Evolutionary conservation across 2,113 vertebrate genomes (phyloP).

Genomic region (Ptilonorhynchus violaceus): DNA sequence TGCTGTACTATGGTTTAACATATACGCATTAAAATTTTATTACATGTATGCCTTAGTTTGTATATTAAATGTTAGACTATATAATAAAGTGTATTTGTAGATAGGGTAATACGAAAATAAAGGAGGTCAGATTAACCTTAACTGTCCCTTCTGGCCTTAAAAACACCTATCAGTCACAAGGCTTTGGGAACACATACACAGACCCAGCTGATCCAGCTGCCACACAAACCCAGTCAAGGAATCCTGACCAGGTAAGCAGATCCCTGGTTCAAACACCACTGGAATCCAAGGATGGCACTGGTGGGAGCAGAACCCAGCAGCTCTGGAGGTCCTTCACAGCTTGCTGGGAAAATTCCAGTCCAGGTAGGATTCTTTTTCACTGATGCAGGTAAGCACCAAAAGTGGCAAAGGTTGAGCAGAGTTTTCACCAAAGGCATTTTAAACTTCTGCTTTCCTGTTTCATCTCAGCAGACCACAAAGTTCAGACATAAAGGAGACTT

Average conservation of each 20-base stretch:
- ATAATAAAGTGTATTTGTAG: background rate
- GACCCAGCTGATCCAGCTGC: background rate
- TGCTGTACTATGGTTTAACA: background rate
- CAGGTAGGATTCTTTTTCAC: background rate
- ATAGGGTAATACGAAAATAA: background rate
- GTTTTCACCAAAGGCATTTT: background rate
- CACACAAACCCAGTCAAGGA: background rate
- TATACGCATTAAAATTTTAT: background rate
- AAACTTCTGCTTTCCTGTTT: background rate
- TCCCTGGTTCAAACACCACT: accelerated
- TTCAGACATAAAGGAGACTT: background rate
- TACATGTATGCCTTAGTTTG: background rate
- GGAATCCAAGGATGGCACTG: no score
- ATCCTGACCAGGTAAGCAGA: background rate
- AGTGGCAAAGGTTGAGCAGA: background rate
- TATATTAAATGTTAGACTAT: background rate
- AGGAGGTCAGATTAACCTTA: background rate
- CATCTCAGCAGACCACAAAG: background rate
- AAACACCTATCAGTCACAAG: background rate
- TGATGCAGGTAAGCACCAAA: background rate
- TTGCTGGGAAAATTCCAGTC: background rate
- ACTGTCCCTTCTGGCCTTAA: background rate
- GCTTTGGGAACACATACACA: background rate
- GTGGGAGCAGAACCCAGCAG: background rate
- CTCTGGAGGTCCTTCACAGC: background rate